Base-by-base conservation (phyloP, 2,888 invertebrate species). In the Globia sparganii region DNA sequence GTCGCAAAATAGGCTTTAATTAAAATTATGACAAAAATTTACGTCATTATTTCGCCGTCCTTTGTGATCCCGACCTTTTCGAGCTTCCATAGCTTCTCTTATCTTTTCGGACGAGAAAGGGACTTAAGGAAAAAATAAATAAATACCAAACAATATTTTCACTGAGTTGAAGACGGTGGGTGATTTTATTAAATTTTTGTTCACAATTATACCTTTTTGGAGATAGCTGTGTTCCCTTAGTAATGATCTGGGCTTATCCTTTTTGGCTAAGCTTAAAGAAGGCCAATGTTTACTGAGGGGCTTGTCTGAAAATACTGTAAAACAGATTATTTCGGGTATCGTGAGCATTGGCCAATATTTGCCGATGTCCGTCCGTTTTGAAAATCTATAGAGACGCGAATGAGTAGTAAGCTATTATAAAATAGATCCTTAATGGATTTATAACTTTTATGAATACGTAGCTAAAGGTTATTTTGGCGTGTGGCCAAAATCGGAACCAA, bases 1-100 rank as follows among this genome's bases (percentile, higher is more conserved):
- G 93, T 94, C 91, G 87, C 93, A 93, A 95, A 95, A 95, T 94
- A 94, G 94, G 91, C 91, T 93, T 93, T 95, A 95, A 95, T 95
- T 95, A 95, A 95, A 95, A 94, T 94, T 92, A 93, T 92, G 91
- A 88, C 93, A 92, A 93, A 95, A 94, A 93, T 94, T 90, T 91
- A 90, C 90, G 92, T 93, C 94, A 94, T 95, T 94, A 94, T 93
- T 92, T 87, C 87, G 89, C 85, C 84, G 91, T 83, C 91, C 93
- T 95, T 95, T 95, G 95, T 95, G 92, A 93, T 91, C 90, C 90
- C 90, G 92, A 92, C 91, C 93, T 92, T 93, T 94, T 93, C 91
- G 91, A 89, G 88, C 88, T 87, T 90, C 88, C 89, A 87, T 86
- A 89, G 86, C 83, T 84, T 88, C 88, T 87, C 91, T 93, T 94